Conservation (phyloP, 1,140 invertebrate species). For the Plodia interpunctella region DNA sequence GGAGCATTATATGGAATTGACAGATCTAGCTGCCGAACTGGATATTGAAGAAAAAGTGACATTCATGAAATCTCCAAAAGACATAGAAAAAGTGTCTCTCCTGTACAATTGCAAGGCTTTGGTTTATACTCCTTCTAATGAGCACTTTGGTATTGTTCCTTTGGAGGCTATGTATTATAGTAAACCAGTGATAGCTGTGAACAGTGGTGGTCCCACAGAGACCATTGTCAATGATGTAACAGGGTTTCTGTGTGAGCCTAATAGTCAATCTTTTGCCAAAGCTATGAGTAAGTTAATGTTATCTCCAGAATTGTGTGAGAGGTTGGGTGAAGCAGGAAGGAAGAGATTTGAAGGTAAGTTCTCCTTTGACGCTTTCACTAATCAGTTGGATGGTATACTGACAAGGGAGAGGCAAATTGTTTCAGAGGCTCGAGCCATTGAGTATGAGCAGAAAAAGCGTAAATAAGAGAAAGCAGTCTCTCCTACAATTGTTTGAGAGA, state of each 20-base stretch:
- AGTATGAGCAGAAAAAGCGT: conserved; percentile 55
- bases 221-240: conserved; percentile 93
- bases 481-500: conserved; percentile 72
- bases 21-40: conserved; percentile 80
- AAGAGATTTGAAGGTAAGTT: conserved; percentile 86
- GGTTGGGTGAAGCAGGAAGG: conserved; percentile 84
- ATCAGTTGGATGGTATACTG: conserved; percentile 81
- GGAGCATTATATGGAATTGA: conserved; percentile 90
- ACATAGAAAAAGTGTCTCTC: conserved; percentile 89
- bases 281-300: conserved; percentile 86
- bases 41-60: conserved; percentile 86
- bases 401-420: conserved; percentile 63
- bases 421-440: conserved; percentile 56
- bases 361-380: conserved; percentile 87
- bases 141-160: conserved; percentile 99
- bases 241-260: conserved; percentile 90
- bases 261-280: conserved; percentile 84
- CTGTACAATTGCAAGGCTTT: conserved; percentile 86
- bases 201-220: conserved; percentile 96
- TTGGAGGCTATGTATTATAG: conserved; percentile 97
- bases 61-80: conserved; percentile 92
- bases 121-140: conserved; percentile 96
- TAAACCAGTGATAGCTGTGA: conserved; percentile 96
- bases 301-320: conserved; percentile 77
- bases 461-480: conserved; percentile 65